These are phyloP conservation scores for Platichthys stellatus DNA, from an alignment of 2,113 vertebrate species.

Conservation along the genomic window DNA sequence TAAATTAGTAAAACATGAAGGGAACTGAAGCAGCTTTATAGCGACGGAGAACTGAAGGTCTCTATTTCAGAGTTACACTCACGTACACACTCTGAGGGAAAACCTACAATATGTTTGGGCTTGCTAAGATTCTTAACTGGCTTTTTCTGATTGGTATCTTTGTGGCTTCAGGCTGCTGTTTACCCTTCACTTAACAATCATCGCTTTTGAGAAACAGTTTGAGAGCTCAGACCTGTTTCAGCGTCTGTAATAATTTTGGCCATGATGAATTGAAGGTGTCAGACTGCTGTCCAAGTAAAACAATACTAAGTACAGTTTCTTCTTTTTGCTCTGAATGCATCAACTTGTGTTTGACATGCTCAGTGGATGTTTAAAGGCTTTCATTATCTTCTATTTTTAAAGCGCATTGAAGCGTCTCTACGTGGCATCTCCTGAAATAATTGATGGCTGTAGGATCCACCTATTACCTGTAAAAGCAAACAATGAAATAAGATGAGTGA, in stretches of 20 bases:
- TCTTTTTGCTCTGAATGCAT: neutral
- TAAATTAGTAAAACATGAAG: slow-evolving; percentile 10
- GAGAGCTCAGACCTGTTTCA: slow-evolving; percentile 33
- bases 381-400: neutral
- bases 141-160: slow-evolving; percentile 7
- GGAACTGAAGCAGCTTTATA: slow-evolving; percentile 38
- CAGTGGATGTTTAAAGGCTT: slow-evolving; percentile 43
- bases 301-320: slow-evolving; percentile 9
- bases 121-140: slow-evolving; percentile 36
- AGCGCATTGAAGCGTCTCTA: neutral
- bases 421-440: neutral
- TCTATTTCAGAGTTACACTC: neutral
- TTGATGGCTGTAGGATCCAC: neutral
- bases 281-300: slow-evolving; percentile 36
- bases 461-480: neutral
- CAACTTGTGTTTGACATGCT: slow-evolving; percentile 26
- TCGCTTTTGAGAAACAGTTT: slow-evolving; percentile 28
- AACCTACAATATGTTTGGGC: slow-evolving; percentile 45
- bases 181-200: slow-evolving; percentile 31
- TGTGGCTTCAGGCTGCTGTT: slow-evolving; percentile 31
- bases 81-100: neutral
- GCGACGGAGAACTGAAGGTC: slow-evolving; percentile 1
- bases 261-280: slow-evolving; percentile 14
- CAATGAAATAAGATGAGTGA: neutral
- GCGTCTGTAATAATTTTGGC: slow-evolving; percentile 44